Percentiles rank a stretch among this genome's conserved stretches.
Conservation (phyloP, 2,797 vertebrate genomes). For the Phoebastria nigripes region DNA sequence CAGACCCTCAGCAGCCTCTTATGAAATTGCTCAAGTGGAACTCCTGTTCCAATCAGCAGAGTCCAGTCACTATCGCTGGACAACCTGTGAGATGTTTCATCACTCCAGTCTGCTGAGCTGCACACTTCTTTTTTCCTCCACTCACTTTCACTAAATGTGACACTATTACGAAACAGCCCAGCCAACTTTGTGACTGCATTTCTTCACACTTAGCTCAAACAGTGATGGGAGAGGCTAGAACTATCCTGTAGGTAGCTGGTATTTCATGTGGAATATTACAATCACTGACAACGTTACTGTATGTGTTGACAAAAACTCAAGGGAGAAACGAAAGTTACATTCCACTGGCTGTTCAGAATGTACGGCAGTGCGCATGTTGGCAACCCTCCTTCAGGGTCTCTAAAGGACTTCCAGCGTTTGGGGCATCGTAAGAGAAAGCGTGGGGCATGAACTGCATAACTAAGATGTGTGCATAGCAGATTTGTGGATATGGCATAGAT, state of each 20-base stretch:
- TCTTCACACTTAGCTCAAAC: neutral
- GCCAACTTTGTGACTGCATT: neutral
- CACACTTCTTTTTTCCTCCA: neutral
- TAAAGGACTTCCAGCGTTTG: neutral
- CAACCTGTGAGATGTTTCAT: neutral
- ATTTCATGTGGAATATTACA: neutral
- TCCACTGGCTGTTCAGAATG: neutral
- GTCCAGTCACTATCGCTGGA: neutral
- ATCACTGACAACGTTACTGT: neutral
- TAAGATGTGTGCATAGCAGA: neutral
- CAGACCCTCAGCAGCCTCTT: neutral
- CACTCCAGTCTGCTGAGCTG: neutral
- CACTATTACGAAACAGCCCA: neutral
- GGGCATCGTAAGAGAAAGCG: neutral
- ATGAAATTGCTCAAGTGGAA: neutral
- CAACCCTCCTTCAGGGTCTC: neutral
- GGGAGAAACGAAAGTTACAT: neutral
- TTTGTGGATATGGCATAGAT: neutral
- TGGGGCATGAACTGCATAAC: neutral
- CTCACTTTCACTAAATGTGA: neutral
- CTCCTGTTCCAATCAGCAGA: neutral
- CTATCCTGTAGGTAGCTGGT: neutral
- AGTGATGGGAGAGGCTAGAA: neutral
- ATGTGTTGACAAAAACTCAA: neutral
- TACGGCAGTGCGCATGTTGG: rapidly evolving